Evolutionary conservation across 2,888 invertebrate species (phyloP).

Genomic region (Uloborus plumipes): DNA sequence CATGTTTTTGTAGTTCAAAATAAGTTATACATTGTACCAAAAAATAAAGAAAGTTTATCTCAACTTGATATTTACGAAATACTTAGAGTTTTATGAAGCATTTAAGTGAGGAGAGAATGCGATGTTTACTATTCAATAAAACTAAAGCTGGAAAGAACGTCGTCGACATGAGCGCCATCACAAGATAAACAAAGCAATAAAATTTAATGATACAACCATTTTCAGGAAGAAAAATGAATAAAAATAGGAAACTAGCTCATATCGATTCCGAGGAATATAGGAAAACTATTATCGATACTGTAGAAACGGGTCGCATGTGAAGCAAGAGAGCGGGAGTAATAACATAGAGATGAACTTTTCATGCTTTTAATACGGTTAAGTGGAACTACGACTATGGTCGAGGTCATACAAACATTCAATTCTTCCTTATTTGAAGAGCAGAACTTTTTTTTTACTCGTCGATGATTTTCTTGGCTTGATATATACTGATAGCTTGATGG

Average conservation of each 20-base stretch:
- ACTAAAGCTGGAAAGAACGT: constrained; percentile 31
- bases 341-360: constrained; percentile 19
- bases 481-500: too few species aligned
- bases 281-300: constrained; percentile 37
- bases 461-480: too few species aligned
- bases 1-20: too few species aligned
- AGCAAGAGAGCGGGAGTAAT: constrained; percentile 24
- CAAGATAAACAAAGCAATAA: constrained; percentile 55
- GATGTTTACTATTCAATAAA: constrained; percentile 33
- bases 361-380: constrained; percentile 27
- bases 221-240: constrained; percentile 27
- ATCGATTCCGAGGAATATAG: constrained; percentile 37
- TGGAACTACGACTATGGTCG: constrained; percentile 24
- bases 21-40: too few species aligned
- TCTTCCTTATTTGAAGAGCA: neutral
- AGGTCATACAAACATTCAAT: constrained; percentile 5
- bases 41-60: too few species aligned
- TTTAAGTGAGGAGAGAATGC: neutral
- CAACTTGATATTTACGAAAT: too few species aligned
- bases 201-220: constrained; percentile 48
- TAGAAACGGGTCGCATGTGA: constrained; percentile 14
- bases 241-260: constrained; percentile 18
- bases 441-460: too few species aligned
- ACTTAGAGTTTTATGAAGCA: neutral
- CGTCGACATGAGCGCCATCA: constrained; percentile 33